Evolutionary conservation across 2,113 vertebrate species (phyloP).

Genomic region (Cynoglossus semilaevis): DNA sequence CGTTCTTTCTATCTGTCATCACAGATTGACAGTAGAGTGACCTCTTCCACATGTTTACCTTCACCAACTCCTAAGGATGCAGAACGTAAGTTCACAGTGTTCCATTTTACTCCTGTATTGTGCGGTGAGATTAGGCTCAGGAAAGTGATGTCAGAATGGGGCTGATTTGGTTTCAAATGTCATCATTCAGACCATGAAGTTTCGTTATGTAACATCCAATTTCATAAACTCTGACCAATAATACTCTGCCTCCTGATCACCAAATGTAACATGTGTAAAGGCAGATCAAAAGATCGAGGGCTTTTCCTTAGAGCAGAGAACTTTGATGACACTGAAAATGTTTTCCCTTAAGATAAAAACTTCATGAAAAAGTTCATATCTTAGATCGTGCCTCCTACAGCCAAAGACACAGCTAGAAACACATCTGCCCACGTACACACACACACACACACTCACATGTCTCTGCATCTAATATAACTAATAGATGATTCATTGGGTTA

Average conservation of each 20-base stretch:
- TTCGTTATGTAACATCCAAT: too few species aligned
- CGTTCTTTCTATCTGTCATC: not conserved
- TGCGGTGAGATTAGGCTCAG: not conserved
- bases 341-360: not conserved
- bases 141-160: not conserved
- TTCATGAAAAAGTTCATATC: slow-evolving; percentile 26
- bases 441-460: not conserved
- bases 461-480: slow-evolving; percentile 40
- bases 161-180: not conserved
- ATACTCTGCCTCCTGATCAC: too few species aligned
- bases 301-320: too few species aligned
- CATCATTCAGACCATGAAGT: not conserved
- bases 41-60: not conserved
- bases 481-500: slow-evolving; percentile 61
- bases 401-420: slow-evolving; percentile 15
- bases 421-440: not conserved
- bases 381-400: slow-evolving; percentile 43
- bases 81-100: not conserved
- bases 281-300: too few species aligned
- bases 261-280: too few species aligned
- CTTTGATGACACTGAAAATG: too few species aligned
- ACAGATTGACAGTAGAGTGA: not conserved
- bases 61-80: not conserved
- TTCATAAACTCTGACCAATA: too few species aligned
- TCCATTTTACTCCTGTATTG: not conserved